Base-by-base conservation (phyloP, 2,113 vertebrate species). In the Gallinago media region DNA sequence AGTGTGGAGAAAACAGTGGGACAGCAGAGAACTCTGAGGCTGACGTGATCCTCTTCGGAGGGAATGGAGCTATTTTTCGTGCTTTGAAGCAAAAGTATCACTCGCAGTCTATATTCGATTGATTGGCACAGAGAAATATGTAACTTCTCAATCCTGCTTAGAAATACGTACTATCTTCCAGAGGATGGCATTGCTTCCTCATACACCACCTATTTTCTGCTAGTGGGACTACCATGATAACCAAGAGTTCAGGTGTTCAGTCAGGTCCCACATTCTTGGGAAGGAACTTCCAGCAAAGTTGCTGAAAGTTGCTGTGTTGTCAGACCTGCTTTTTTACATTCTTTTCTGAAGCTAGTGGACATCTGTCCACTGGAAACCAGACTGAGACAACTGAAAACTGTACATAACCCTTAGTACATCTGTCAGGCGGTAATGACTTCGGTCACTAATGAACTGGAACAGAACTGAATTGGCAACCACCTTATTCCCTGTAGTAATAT, bases 51-150 rank as follows among this genome's bases (percentile, higher is more conserved):
- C 76, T 80, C n/a, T 91, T 90, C 38, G 25, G 68, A 89, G 34
- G 34, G 12, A 81, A 87, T 84, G 34, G 61, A 74, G 56, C 86
- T 86, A 71, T 94, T 94, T 88, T 78, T 94, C 88, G 80, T 94
- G 55, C 52, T 94, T 61, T 74, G 75, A 88, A 86, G 75, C 20
- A 74, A 23, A 88, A 81, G 15, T 72, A 49, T 93, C 78, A 46
- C 68, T 82, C 1, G 6, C 36, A 46, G 70, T 82, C 86, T 42
- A 40, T 84, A 50, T 73, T 89, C 3, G 0, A 50, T 63, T 73
- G 71, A 67, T 86, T 83, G 78, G 29, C 47, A 44, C 36, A 32
- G 47, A 90, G 34, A 85, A 85, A 89, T 85, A 68, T 8, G 18
- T 58, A 75, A 85, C 49, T 63, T 89, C 67, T 86, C 59, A 70